Percentiles rank a stretch among this genome's conserved stretches.
Evolutionary conservation across 1,140 invertebrate species (phyloP).

Genomic region (Bombus soroeensis): DNA sequence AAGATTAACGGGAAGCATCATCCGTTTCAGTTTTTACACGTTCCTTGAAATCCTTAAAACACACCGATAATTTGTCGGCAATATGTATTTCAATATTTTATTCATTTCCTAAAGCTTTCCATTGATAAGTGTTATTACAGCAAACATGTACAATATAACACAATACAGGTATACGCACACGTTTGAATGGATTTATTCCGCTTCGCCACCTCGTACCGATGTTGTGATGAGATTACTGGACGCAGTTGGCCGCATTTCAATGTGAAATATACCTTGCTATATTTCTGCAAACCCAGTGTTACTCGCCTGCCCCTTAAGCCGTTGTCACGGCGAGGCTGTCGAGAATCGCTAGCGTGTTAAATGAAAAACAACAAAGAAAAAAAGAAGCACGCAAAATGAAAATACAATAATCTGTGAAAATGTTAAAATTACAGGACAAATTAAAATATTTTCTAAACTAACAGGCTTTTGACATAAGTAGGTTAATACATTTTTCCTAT

Average conservation of each 20-base stretch:
- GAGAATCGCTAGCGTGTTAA: conserved; percentile 9
- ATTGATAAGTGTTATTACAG: conserved; percentile 67
- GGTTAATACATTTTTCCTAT: neutral
- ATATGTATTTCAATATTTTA: conserved; percentile 33
- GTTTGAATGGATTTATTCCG: conserved; percentile 78
- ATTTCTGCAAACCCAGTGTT: conserved; percentile 68
- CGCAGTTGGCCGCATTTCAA: conserved; percentile 82
- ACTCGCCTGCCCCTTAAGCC: conserved; percentile 53
- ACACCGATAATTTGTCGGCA: neutral
- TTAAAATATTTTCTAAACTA: neutral
- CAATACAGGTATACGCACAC: conserved; percentile 60
- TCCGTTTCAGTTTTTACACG: neutral
- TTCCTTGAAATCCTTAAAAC: neutral
- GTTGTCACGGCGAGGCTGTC: conserved; percentile 28
- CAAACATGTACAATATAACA: conserved; percentile 66
- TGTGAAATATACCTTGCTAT: conserved; percentile 75
- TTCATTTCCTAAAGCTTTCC: conserved; percentile 50
- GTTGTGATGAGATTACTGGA: conserved; percentile 82
- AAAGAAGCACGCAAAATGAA: neutral
- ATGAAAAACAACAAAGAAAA: neutral
- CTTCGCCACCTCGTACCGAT: conserved; percentile 80
- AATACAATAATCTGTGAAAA: conserved; percentile 3
- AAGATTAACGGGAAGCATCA: neutral
- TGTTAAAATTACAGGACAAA: neutral
- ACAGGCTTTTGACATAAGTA: neutral